Evolutionary conservation across 2,888 invertebrate genomes (phyloP).

Genomic region (Drosophila eohydei): DNA sequence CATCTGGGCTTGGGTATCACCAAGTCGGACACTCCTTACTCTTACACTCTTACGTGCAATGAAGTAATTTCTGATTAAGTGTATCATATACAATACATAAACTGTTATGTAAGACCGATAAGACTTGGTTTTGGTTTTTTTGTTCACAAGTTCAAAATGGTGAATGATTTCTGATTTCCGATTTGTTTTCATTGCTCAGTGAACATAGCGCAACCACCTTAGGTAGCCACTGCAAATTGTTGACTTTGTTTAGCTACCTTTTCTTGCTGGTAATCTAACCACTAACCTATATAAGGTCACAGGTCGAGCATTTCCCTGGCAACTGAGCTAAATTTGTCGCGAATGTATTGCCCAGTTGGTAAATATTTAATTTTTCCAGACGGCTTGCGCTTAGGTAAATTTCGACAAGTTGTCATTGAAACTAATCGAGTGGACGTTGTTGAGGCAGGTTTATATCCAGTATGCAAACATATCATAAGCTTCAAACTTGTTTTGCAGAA

Average conservation of each 20-base stretch:
- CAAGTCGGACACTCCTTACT: too few relatives aligned
- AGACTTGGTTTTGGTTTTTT: neutral
- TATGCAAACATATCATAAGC: neutral
- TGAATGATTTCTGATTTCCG: neutral
- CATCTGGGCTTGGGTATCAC: too few relatives aligned
- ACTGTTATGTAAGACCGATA: neutral
- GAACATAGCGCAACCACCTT: neutral
- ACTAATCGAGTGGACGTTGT: neutral
- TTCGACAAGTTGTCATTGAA: conserved; percentile 31
- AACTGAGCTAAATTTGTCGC: conserved; percentile 3
- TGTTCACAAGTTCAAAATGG: neutral
- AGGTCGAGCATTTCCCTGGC: conserved; percentile 37
- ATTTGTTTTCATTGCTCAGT: too few relatives aligned
- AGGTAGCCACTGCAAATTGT: neutral
- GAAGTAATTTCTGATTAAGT: neutral
- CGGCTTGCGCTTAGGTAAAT: neutral
- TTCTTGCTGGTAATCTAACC: neutral
- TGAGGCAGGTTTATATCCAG: neutral
- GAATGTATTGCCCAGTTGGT: conserved; percentile 17
- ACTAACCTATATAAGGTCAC: conserved; percentile 31
- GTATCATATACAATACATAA: neutral
- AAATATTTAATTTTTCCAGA: conserved; percentile 12
- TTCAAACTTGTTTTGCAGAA: conserved; percentile 25
- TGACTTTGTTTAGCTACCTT: neutral
- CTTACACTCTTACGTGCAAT: too few relatives aligned